phyloP scores from a whole-genome alignment of 2,797 vertebrate genomes.

The Glossophaga mutica region DNA sequence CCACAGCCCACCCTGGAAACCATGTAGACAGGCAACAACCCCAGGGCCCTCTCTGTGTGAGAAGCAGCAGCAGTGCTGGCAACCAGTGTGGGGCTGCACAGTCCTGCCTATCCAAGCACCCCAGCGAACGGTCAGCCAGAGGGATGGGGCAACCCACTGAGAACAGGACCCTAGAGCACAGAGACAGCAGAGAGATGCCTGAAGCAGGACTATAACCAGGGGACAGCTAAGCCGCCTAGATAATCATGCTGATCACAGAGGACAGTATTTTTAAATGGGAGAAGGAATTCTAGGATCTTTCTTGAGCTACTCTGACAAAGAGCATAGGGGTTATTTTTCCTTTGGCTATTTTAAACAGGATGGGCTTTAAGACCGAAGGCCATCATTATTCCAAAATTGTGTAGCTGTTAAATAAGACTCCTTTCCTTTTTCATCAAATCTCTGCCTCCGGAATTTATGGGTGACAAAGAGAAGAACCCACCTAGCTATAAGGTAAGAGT shows the following conservation, averaged over 20 bases:
- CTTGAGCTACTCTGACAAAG: no score
- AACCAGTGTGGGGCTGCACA: neutral
- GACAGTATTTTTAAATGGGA: neutral
- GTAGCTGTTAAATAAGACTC: no score
- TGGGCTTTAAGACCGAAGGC: no score
- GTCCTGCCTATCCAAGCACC: neutral
- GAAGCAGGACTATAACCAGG: neutral
- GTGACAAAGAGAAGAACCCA: no score
- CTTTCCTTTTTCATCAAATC: no score
- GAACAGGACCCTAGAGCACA: neutral
- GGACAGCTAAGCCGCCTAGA: neutral
- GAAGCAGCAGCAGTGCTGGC: neutral
- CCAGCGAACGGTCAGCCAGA: neutral
- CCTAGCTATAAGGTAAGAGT: no score
- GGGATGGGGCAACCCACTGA: neutral
- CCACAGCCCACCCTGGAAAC: neutral
- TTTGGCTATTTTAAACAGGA: no score
- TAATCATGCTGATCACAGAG: neutral
- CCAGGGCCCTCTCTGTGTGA: neutral
- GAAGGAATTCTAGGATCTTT: no score
- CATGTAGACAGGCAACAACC: neutral
- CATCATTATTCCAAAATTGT: no score
- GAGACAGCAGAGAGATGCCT: neutral
- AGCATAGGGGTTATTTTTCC: no score
- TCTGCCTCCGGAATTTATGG: no score